Evolutionary conservation across 2,113 vertebrate species (phyloP).

Genomic region (Anolis sagrei): DNA sequence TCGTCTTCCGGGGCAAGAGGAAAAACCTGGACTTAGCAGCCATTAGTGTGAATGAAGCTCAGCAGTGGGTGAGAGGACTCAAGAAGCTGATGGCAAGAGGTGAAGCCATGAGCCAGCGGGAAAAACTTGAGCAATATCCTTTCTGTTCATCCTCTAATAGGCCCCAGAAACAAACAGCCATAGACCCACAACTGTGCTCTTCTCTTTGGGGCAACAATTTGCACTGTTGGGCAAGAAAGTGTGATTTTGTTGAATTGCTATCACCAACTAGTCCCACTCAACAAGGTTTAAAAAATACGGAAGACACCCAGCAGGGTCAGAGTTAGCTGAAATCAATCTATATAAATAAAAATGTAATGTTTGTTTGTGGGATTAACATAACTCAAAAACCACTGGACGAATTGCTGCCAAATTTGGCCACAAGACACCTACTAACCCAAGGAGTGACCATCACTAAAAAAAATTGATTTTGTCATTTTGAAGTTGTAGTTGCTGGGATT

Average conservation of each 20-base stretch:
- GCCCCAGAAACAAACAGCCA: no score
- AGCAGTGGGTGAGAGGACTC: constrained; percentile 89
- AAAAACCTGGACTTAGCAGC: constrained; percentile 92
- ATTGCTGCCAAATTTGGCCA: no score
- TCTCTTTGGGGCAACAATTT: neutral
- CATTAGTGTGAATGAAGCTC: constrained; percentile 81
- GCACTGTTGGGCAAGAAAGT: neutral
- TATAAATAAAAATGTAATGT: no score
- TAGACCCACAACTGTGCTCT: no score
- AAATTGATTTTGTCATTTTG: no score
- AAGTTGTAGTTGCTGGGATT: no score
- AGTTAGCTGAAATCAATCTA: neutral
- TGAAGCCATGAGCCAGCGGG: constrained; percentile 89
- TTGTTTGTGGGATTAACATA: no score
- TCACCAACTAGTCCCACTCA: neutral
- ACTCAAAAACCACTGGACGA: no score
- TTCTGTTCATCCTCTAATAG: no score
- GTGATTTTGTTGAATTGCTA: neutral
- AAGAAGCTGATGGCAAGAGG: constrained; percentile 83
- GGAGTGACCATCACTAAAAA: no score
- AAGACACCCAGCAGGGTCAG: neutral
- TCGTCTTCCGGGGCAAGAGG: constrained; percentile 85
- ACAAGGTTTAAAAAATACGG: neutral
- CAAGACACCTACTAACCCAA: no score
- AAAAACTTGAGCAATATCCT: constrained; percentile 98